These are phyloP conservation scores for Etheostoma perlongum DNA, from an alignment of 2,797 vertebrate species.

Conservation along the genomic window DNA sequence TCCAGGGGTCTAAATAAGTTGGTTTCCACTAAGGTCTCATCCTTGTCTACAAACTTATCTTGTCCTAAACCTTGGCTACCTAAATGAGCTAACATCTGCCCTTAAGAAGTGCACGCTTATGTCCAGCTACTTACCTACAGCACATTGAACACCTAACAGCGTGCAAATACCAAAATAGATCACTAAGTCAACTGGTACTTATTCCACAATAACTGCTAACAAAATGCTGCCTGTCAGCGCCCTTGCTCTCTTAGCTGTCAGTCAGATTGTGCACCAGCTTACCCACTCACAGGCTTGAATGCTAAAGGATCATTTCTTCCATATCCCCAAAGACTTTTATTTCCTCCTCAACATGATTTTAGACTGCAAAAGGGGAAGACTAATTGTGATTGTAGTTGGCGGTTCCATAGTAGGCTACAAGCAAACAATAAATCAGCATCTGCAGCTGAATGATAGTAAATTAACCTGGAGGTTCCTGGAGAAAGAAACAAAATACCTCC, in stretches of 20 bases:
- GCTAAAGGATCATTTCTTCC: conserved; percentile 3
- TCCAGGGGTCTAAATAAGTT: not conserved
- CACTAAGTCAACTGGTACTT: not conserved
- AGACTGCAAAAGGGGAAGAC: not conserved
- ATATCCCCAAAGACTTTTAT: not conserved
- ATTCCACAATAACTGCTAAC: not conserved
- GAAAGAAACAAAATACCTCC: conserved; percentile 10
- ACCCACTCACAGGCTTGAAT: not conserved
- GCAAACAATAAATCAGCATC: conserved; percentile 11
- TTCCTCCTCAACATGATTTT: not conserved
- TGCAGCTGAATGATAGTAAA: conserved; percentile 18
- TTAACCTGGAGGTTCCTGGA: conserved; percentile 33
- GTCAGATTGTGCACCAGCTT: not conserved
- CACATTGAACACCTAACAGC: not conserved
- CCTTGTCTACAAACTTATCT: not conserved
- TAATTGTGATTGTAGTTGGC: not conserved
- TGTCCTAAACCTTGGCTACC: not conserved
- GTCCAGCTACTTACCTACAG: not conserved
- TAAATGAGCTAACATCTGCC: not conserved
- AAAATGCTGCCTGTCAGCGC: not conserved
- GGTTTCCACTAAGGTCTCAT: not conserved
- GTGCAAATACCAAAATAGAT: not conserved
- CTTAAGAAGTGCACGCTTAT: not conserved
- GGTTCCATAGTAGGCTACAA: not conserved
- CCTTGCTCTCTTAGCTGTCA: not conserved